phyloP scores from a whole-genome alignment of 2,113 vertebrate genomes.

The Sialia sialis region DNA sequence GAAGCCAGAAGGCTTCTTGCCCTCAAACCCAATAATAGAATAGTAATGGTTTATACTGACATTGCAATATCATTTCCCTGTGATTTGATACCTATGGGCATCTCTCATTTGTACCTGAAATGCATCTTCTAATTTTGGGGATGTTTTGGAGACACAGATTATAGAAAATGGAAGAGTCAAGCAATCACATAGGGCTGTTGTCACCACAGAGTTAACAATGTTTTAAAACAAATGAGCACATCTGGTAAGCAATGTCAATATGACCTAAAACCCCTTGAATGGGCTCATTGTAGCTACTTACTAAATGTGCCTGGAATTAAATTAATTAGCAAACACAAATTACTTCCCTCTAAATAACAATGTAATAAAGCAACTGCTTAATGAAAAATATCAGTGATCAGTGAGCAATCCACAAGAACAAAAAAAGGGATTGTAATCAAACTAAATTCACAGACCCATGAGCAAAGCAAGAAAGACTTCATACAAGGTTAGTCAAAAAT shows the following conservation, averaged over 20 bases:
- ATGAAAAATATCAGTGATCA: conserved; percentile 53
- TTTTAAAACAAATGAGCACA: conserved; percentile 31
- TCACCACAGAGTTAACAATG: conserved; percentile 30
- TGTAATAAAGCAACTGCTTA: conserved; percentile 52
- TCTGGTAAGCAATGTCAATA: conserved; percentile 51
- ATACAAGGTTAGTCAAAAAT: conserved; percentile 46
- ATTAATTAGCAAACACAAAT: conserved; percentile 63
- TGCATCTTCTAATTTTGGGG: background rate
- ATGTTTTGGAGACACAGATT: background rate
- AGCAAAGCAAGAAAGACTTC: conserved; percentile 48
- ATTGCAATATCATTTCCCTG: background rate
- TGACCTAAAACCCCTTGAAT: conserved; percentile 41
- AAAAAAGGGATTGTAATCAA: conserved; percentile 25
- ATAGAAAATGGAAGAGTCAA: background rate
- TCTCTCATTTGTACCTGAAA: background rate
- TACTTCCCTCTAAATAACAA: conserved; percentile 49
- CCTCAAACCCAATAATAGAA: background rate
- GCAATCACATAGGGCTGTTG: background rate
- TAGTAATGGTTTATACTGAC: background rate
- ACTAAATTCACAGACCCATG: conserved; percentile 22
- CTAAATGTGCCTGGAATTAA: conserved; percentile 49
- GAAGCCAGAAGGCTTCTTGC: background rate
- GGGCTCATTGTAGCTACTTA: conserved; percentile 34
- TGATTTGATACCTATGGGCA: background rate
- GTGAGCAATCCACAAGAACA: conserved; percentile 25